Evolutionary conservation across 2,797 vertebrate species (phyloP), one percentile per base, ranked within the genome.

Genomic region (Sebastes itinus): DNA sequence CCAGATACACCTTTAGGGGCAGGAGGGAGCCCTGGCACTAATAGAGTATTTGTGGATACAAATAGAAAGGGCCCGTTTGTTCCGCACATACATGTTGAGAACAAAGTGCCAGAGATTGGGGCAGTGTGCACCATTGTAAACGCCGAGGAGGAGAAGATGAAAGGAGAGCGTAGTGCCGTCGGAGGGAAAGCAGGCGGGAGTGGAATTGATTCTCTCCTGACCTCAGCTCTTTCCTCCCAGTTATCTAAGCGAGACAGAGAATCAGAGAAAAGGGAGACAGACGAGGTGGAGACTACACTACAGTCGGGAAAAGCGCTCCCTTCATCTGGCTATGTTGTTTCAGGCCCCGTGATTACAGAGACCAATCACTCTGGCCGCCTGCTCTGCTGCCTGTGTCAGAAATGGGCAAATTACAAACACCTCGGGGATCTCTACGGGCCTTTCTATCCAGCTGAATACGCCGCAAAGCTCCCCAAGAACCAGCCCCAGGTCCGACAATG

Each of bases 381-480:
- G 84, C 96, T 99, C 54, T 99, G 99, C 90, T 99, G 98, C 93
- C 96, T 99, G 42, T 99, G 99, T 89, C 98, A 99, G 91, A 99
- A 99, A 93, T 99, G 98, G 97, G 98, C 98, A 82, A 99, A 99
- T 94, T 99, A 98, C 91, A 97, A 98, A 87, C 97, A 99, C 90
- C 97, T 99, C 74, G 99, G 99, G 27, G 99, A 99, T 93, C 97
- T 99, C 73, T 99, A 98, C 42, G 99, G 99, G 83, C 99, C 99
- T 64, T 99, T 97, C 94, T 99, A 99, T 90, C 98, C 97, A 58
- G 97, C 98, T 80, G 98, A 99, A 92, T 99, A 99, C 3, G 97
- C 97, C 63, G 96, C 97, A 85, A 98, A 97, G 75, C 96, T 99
- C 79, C 97, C 97, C 81, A 99, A 99, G 92, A 99, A 99, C 88